These are phyloP conservation scores for Enhydra lutris DNA, from an alignment of 2,113 vertebrate genomes.

Conservation along the genomic window DNA sequence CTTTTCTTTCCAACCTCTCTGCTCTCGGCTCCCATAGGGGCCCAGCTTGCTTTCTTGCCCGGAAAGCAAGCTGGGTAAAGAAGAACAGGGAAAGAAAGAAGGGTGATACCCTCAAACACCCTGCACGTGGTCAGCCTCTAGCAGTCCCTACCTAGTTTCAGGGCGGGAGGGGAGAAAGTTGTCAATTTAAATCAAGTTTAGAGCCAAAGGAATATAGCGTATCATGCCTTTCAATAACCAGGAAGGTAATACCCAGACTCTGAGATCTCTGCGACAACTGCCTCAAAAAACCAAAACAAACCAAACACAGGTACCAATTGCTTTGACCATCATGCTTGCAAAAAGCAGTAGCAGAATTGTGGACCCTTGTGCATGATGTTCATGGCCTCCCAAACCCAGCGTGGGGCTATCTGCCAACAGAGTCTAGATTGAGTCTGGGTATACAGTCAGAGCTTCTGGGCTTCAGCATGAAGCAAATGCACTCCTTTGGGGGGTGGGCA, in stretches of 20 bases:
- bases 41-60: too few relatives aligned
- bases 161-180: neutral
- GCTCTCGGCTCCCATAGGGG: neutral
- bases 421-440: neutral
- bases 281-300: neutral
- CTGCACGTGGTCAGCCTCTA: neutral
- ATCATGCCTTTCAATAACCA: neutral
- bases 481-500: neutral
- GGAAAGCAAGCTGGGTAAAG: neutral
- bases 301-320: neutral
- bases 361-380: neutral
- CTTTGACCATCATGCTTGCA: neutral
- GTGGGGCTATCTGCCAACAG: neutral
- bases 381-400: neutral
- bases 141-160: neutral
- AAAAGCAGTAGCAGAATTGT: neutral
- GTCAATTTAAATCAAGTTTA: neutral
- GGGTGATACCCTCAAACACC: rapidly evolving
- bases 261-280: neutral
- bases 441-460: neutral
- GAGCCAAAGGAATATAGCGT: neutral
- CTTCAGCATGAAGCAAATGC: neutral
- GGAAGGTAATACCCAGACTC: neutral
- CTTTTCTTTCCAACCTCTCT: neutral
- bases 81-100: neutral